Evolutionary conservation across 1,140 invertebrate genomes (phyloP), one percentile per base, ranked within the genome.

Genomic region (Pseudomyrmex pallidus): DNA sequence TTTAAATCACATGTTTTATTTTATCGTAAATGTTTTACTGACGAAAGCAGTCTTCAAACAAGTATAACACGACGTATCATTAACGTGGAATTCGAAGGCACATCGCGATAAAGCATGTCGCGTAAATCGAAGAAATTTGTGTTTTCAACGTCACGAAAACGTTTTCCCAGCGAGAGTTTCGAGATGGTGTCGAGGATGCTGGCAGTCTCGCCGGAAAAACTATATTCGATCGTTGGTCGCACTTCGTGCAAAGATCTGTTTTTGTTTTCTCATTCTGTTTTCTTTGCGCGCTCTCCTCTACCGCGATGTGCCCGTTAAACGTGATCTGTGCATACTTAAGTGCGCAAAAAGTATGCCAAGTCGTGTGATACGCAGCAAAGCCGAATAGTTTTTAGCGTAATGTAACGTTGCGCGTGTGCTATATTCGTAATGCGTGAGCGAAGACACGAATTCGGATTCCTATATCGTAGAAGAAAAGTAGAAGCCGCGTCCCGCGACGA

Each of bases 41-140:
- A 93, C 91, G 92, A 92, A 94, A 94, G 92, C 93, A 94, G 93
- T 94, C 93, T 94, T 93, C 90, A 92, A 92, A 93, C 91, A 92
- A 93, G 89, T 92, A 90, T 91, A 91, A 92, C 91, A 92, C 90
- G 90, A 91, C 88, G 87, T 90, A 90, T 86, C 87, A 88, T 91
- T 90, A 80, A 91, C 73, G 87, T 92, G 90, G 89, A 92, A 92
- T 91, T 90, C 89, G 85, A 82, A 78, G 61, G 67, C 77, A 72
- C 72, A 74, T 87, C 9, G 72, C 76, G 85, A 64, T 52, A 83
- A n/a, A n/a, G 72, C 63, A 48, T 66, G 52, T 80, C 67, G 83
- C 85, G 64, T 50, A 76, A 82, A 67, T 52, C 64, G 72, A 86
- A 84, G 72, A 86, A 84, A 77, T 80, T 48, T 56, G 15, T 56